Evolutionary conservation across 2,113 vertebrate genomes (phyloP).

Genomic region (Zosterops hypoxanthus): DNA sequence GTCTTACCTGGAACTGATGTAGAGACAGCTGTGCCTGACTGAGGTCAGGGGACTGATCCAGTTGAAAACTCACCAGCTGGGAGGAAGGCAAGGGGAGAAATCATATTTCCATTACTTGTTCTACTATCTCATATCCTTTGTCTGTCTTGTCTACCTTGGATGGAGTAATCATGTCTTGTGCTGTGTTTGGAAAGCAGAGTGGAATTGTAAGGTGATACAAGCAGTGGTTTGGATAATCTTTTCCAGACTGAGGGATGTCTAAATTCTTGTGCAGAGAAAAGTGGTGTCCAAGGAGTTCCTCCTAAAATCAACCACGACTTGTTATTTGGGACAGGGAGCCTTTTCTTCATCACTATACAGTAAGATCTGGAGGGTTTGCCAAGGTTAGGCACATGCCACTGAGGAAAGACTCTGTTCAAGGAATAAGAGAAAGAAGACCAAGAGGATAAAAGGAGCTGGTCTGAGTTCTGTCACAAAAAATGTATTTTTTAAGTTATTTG

Average conservation of each 20-base stretch:
- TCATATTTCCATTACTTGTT: slow-evolving; percentile 16
- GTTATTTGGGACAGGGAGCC: not conserved
- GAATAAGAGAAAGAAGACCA: not conserved
- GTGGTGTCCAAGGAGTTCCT: accelerated
- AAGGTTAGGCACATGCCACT: not conserved
- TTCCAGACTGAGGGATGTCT: slow-evolving; percentile 8
- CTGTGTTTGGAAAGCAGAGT: slow-evolving; percentile 41
- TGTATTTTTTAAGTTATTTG: not conserved
- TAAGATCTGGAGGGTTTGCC: not conserved
- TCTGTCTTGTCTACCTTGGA: slow-evolving; percentile 42
- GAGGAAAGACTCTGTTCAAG: not conserved
- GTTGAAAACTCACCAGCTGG: not conserved
- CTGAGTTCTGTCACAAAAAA: not conserved
- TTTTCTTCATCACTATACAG: not conserved
- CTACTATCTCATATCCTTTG: slow-evolving; percentile 10
- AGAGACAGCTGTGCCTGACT: not conserved
- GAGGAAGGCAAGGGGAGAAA: not conserved
- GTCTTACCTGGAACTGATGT: not conserved
- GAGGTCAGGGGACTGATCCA: not conserved
- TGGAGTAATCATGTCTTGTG: not conserved
- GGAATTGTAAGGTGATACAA: slow-evolving; percentile 43
- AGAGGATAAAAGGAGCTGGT: not conserved
- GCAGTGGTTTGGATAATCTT: not conserved
- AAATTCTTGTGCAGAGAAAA: not conserved
- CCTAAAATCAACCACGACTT: not conserved